Conservation (phyloP, 2,797 vertebrate genomes). For the Acrossocheilus wenchowensis region DNA sequence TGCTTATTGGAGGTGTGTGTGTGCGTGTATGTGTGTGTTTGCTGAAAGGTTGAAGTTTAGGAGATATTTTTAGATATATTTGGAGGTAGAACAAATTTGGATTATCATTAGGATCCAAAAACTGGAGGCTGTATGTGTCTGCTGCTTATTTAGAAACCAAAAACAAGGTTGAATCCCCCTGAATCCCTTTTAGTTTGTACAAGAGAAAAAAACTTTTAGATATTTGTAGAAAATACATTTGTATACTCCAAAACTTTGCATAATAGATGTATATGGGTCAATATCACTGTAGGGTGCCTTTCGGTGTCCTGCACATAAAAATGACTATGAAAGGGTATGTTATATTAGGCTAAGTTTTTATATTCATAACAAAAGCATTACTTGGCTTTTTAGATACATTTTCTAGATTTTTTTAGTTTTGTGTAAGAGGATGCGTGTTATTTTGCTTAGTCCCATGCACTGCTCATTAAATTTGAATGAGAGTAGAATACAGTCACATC, state of each 20-base stretch:
- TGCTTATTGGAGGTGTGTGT: constrained; percentile 91
- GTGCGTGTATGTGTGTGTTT: background rate
- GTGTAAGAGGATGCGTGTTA: no score
- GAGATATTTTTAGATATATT: constrained; percentile 6
- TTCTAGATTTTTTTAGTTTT: no score
- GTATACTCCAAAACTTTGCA: background rate
- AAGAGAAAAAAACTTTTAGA: constrained; percentile 3
- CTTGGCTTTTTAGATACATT: no score
- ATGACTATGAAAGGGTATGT: no score
- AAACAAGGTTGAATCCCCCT: background rate
- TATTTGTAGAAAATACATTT: background rate
- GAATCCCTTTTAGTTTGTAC: background rate
- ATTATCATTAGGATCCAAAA: constrained; percentile 21
- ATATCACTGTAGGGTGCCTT: no score
- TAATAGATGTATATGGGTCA: no score
- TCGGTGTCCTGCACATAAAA: no score
- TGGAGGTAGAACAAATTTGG: background rate
- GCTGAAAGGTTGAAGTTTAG: constrained; percentile 4
- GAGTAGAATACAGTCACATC: no score
- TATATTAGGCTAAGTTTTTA: no score
- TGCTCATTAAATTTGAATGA: no score
- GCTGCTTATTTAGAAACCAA: background rate
- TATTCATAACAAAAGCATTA: no score
- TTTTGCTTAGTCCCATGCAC: no score
- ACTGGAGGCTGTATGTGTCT: background rate